Percentiles rank a stretch among this genome's conserved stretches.
Evolutionary conservation across 2,888 invertebrate genomes (phyloP).

Genomic region (Chrysotoxum bicinctum): DNA sequence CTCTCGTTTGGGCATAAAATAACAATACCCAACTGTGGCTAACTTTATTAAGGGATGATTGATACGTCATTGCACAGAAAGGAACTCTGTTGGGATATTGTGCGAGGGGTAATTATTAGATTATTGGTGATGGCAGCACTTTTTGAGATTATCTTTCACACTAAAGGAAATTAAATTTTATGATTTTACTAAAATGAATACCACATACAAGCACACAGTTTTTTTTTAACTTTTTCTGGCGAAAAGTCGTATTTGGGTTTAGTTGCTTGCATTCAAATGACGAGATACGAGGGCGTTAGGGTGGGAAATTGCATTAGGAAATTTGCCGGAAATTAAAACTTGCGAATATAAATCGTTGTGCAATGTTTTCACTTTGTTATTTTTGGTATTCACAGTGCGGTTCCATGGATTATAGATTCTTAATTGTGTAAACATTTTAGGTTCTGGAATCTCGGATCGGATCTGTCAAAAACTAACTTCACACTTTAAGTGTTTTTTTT

Average conservation of each 20-base stretch:
- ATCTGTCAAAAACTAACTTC: no score
- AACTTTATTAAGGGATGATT: conserved; percentile 62
- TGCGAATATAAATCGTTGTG: conserved; percentile 78
- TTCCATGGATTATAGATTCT: not conserved
- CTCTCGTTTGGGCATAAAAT: not conserved
- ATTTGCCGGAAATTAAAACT: conserved; percentile 80
- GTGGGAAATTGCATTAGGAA: conserved; percentile 79
- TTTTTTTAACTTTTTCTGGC: not conserved
- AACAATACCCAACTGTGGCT: conserved; percentile 37
- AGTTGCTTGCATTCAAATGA: conserved; percentile 50
- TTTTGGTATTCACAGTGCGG: not conserved
- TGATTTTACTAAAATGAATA: conserved; percentile 31
- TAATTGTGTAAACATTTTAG: no score
- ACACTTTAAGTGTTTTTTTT: no score
- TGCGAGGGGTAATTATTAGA: conserved; percentile 31
- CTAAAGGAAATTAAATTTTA: conserved; percentile 64
- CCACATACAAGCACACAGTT: conserved; percentile 29
- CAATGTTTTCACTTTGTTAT: conserved; percentile 48
- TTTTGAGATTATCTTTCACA: conserved; percentile 35
- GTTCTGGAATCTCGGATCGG: no score
- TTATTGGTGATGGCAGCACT: conserved; percentile 45
- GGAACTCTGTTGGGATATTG: conserved; percentile 3
- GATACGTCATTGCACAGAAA: conserved; percentile 25
- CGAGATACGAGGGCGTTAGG: conserved; percentile 71
- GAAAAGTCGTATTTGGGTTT: not conserved